phyloP scores from a whole-genome alignment of 2,113 vertebrate genomes.

The Lichenostomus cassidix region DNA sequence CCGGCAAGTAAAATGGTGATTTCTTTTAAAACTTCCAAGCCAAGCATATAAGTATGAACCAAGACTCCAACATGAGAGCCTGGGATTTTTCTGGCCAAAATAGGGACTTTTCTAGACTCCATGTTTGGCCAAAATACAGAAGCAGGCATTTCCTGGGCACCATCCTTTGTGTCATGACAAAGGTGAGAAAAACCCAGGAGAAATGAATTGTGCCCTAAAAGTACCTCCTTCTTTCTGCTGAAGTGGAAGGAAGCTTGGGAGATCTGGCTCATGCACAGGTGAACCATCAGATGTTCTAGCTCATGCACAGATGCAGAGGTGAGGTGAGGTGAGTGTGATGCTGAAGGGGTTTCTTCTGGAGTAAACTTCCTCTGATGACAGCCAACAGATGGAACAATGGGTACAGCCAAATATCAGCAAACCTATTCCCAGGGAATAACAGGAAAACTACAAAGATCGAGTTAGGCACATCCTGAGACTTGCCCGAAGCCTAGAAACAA shows the following conservation, averaged over 20 bases:
- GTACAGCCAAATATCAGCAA: background rate
- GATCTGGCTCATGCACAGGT: background rate
- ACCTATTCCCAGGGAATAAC: background rate
- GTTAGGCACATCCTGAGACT: background rate
- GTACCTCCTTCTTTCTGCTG: background rate
- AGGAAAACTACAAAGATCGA: background rate
- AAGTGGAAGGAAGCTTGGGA: background rate
- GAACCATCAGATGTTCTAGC: background rate
- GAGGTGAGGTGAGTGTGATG: background rate
- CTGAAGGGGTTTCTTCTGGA: background rate
- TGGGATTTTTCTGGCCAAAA: background rate
- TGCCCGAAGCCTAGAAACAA: background rate
- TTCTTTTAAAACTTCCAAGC: background rate
- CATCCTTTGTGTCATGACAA: background rate
- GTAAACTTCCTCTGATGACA: background rate
- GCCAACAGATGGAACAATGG: background rate
- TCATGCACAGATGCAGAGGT: background rate
- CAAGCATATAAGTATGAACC: background rate
- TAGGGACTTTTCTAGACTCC: background rate
- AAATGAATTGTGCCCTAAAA: background rate
- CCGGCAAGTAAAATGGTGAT: background rate
- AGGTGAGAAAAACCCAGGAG: fast-evolving
- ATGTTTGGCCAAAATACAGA: background rate
- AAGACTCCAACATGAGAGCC: background rate
- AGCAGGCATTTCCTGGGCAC: background rate